Evolutionary conservation across 2,797 vertebrate species (phyloP).

Genomic region (Phrynocephalus forsythii): DNA sequence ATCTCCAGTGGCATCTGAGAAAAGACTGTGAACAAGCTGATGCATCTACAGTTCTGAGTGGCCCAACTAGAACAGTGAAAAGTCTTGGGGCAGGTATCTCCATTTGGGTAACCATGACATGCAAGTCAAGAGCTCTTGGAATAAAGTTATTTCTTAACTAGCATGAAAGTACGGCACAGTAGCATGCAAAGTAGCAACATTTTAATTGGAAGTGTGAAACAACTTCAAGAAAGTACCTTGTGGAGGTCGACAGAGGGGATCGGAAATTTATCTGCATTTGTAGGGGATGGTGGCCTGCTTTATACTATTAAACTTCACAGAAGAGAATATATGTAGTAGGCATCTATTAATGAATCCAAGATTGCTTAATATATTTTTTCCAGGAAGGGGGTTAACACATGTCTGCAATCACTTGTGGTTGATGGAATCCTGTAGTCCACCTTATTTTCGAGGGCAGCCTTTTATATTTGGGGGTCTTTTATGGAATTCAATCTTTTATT

Average conservation of each 20-base stretch:
- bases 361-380: too few species aligned
- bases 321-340: too few species aligned
- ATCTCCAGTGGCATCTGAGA: too few species aligned
- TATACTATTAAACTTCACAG: too few species aligned
- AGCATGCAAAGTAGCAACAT: not conserved
- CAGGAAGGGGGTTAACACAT: too few species aligned
- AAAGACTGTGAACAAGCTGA: too few species aligned
- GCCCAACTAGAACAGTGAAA: not conserved
- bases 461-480: not conserved
- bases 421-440: not conserved
- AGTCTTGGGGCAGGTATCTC: not conserved
- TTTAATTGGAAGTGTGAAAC: not conserved
- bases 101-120: too few species aligned
- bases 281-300: not conserved
- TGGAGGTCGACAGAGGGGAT: not conserved
- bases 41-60: not conserved
- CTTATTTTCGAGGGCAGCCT: not conserved
- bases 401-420: not conserved
- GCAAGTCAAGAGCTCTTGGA: not conserved
- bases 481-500: slow-evolving; percentile 4
- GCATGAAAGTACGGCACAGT: not conserved
- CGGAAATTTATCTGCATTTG: not conserved
- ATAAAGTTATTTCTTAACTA: not conserved
- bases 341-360: too few species aligned
- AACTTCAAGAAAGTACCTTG: not conserved